Conservation (phyloP, 2,113 vertebrate species). For the Antechinus flavipes region DNA sequence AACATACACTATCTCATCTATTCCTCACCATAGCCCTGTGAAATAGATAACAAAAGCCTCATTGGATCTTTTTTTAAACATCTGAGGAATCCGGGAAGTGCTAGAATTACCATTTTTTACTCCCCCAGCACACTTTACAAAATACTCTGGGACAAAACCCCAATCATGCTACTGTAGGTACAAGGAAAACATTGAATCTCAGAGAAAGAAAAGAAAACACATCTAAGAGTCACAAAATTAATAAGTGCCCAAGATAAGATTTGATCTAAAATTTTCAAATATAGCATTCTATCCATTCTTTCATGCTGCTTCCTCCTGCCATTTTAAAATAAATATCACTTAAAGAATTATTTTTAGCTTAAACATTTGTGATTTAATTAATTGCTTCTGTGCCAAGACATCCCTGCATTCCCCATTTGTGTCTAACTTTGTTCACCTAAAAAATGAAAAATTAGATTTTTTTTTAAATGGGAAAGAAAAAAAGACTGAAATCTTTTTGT, state of each 20-base stretch:
- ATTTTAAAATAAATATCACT: background rate
- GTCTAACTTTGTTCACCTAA: too few relatives aligned
- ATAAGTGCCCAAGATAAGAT: background rate
- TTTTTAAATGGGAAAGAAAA: too few relatives aligned
- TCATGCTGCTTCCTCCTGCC: background rate
- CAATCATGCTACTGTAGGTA: background rate
- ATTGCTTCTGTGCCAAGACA: too few relatives aligned
- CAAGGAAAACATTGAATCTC: background rate
- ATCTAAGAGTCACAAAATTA: background rate
- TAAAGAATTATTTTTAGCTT: background rate
- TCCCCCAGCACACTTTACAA: background rate
- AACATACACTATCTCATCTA: background rate
- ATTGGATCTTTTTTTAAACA: background rate
- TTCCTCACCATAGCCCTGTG: background rate
- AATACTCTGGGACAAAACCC: background rate
- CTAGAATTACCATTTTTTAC: background rate
- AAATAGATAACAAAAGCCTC: background rate
- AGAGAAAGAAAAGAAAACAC: too few relatives aligned
- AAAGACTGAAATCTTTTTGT: too few relatives aligned
- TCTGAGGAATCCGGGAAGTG: background rate
- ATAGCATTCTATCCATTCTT: background rate
- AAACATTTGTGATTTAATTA: background rate
- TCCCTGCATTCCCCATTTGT: too few relatives aligned
- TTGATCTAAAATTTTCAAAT: background rate
- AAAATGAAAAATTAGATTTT: too few relatives aligned